Conservation (phyloP, 2,113 vertebrate species). For the Pituophis catenifer region DNA sequence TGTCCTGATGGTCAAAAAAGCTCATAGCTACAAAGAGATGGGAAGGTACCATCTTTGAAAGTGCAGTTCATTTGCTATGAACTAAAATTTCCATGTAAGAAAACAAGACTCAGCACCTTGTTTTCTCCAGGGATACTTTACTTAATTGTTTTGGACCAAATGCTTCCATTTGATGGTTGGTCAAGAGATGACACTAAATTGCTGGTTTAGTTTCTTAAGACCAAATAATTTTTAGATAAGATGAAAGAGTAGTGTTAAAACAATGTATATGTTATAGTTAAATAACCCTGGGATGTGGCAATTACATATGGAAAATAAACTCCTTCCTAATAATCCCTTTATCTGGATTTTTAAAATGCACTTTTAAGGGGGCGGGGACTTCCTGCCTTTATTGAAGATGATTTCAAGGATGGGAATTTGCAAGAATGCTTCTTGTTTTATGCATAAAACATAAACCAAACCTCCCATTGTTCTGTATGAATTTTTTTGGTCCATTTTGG, state of each 20-base stretch:
- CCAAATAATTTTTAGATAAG: neutral
- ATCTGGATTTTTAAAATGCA: too few relatives aligned
- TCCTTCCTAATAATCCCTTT: neutral
- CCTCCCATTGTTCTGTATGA: fast-evolving
- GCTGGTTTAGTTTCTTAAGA: constrained; percentile 4
- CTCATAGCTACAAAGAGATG: neutral
- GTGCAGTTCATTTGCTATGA: neutral
- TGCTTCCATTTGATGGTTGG: neutral
- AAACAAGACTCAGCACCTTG: constrained; percentile 25
- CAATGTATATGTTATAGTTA: neutral
- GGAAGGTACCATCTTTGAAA: too few relatives aligned
- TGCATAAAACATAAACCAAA: neutral
- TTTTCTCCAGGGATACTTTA: constrained; percentile 1
- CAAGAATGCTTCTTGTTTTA: neutral
- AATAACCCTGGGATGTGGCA: neutral
- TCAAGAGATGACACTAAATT: constrained; percentile 24
- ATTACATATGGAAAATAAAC: neutral
- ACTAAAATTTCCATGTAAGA: constrained; percentile 3
- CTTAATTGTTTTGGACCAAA: neutral
- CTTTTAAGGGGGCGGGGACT: neutral
- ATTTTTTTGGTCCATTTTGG: too few relatives aligned
- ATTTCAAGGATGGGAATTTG: neutral
- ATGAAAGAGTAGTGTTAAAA: neutral
- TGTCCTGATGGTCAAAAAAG: neutral
- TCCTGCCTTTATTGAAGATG: neutral